phyloP scores from a whole-genome alignment of 2,888 invertebrate species.

The Dasypolia templi region DNA sequence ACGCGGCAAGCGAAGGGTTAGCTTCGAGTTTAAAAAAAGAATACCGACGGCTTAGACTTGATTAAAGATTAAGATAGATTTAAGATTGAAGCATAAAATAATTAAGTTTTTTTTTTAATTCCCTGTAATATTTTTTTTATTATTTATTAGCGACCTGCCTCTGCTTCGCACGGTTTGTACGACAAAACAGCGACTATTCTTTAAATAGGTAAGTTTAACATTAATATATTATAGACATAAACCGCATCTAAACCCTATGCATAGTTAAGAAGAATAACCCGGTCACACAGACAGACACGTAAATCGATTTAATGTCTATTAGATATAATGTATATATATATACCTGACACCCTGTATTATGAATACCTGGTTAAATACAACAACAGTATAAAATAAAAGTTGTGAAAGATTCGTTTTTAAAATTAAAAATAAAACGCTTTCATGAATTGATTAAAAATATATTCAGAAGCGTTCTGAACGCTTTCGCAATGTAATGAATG shows the following conservation, averaged over 20 bases:
- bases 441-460: constrained; percentile 12
- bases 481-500: constrained; percentile 25
- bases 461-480: not conserved
- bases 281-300: not conserved
- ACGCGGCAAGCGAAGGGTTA: constrained; percentile 80
- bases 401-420: not conserved
- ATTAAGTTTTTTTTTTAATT: constrained; percentile 26
- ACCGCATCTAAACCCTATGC: not conserved
- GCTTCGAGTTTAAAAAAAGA: constrained; percentile 61
- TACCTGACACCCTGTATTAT: no score
- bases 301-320: not conserved
- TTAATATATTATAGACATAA: not conserved
- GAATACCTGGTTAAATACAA: no score
- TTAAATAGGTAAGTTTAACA: not conserved
- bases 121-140: not conserved
- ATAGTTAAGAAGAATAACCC: not conserved
- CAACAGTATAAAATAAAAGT: not conserved
- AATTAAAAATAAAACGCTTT: no score
- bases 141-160: no score
- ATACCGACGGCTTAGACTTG: constrained; percentile 53
- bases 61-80: constrained; percentile 51
- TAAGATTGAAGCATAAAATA: constrained; percentile 24
- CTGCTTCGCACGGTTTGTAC: not conserved
- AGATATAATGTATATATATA: not conserved
- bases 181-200: not conserved